Evolutionary conservation across 2,797 vertebrate species (phyloP).

Genomic region (Gobionotothen gibberifrons): DNA sequence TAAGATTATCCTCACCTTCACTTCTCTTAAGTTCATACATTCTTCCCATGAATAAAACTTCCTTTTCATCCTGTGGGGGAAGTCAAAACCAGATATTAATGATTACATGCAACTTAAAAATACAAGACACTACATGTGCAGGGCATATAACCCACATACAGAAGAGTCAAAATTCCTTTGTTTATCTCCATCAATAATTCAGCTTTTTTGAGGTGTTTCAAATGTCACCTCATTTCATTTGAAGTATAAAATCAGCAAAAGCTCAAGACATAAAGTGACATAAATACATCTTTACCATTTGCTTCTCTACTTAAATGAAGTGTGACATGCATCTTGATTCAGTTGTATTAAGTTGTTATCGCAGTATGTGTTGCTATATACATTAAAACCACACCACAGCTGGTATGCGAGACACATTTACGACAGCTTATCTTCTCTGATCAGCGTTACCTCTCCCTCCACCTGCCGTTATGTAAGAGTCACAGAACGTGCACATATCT

Average conservation of each 20-base stretch:
- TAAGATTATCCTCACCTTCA: constrained; percentile 88
- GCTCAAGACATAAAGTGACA: not conserved
- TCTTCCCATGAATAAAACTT: constrained; percentile 99
- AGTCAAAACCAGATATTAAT: not conserved
- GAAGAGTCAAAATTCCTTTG: constrained; percentile 18
- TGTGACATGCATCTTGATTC: not conserved
- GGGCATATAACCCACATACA: not conserved
- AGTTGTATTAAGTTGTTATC: not conserved
- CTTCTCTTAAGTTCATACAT: constrained; percentile 98
- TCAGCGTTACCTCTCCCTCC: constrained; percentile 14
- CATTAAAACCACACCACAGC: constrained; percentile 16
- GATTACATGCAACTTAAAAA: not conserved
- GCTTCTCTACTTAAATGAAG: not conserved
- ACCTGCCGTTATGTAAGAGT: constrained; percentile 69
- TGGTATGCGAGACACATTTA: constrained; percentile 3
- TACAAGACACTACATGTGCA: not conserved
- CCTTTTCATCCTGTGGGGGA: constrained; percentile 95
- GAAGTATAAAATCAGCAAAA: constrained; percentile 5
- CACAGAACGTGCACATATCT: constrained; percentile 44
- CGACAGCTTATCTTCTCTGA: constrained; percentile 12
- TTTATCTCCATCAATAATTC: constrained; percentile 56
- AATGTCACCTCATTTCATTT: constrained; percentile 41
- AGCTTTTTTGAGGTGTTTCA: constrained; percentile 24
- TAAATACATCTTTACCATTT: not conserved
- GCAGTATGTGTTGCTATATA: not conserved